Evolutionary conservation across 1,140 invertebrate genomes (phyloP).

Genomic region (Sycophaga agraensis): DNA sequence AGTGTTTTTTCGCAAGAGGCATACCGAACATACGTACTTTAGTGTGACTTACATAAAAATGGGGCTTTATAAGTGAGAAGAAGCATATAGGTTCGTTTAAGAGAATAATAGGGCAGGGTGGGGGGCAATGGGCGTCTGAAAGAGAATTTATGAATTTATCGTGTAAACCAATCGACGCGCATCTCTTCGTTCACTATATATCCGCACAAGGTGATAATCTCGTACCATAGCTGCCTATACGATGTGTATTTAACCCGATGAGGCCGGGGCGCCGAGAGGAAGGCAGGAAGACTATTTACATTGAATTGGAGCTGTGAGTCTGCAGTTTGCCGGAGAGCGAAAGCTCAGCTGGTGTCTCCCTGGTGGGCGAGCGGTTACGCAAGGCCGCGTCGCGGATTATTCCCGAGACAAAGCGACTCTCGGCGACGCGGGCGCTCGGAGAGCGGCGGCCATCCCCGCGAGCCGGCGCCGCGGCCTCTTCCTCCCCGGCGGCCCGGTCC

Average conservation of each 20-base stretch:
- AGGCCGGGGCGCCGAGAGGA: neutral
- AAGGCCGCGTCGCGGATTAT: no score
- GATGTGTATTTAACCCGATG: slow-evolving; percentile 18
- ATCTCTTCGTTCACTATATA: slow-evolving; percentile 25
- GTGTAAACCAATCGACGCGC: slow-evolving; percentile 22
- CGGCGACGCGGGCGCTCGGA: no score
- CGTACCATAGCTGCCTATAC: slow-evolving; percentile 31
- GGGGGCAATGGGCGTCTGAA: neutral
- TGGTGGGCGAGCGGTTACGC: no score
- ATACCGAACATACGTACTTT: slow-evolving; percentile 46
- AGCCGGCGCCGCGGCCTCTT: no score
- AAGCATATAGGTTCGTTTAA: neutral
- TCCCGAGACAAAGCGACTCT: no score
- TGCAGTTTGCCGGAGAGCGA: no score
- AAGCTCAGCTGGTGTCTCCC: no score
- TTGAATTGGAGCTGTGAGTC: slow-evolving; percentile 6
- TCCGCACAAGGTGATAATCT: slow-evolving; percentile 28
- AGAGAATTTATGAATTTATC: slow-evolving; percentile 17
- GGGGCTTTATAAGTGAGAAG: neutral
- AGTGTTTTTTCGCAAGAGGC: slow-evolving; percentile 11
- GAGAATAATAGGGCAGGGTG: slow-evolving; percentile 1
- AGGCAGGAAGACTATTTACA: slow-evolving; percentile 5
- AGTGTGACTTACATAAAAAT: slow-evolving; percentile 43
- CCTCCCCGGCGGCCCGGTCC: no score
- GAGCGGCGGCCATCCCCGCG: no score